Evolutionary conservation across 2,888 invertebrate species (phyloP), one percentile per base, ranked within the genome.

Genomic region (Branchinecta sandiegonensis): DNA sequence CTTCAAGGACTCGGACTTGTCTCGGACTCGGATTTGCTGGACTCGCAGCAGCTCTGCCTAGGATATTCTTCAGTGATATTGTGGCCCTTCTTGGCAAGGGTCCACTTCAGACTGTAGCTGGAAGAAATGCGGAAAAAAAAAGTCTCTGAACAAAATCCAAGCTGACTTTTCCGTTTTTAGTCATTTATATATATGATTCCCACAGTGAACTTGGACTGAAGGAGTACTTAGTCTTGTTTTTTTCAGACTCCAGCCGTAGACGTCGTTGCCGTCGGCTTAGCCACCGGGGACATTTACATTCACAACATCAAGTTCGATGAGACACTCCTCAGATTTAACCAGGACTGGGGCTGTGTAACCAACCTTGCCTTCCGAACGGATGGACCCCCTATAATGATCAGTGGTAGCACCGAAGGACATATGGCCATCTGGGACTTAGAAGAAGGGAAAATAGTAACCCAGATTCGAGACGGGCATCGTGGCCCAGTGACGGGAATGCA

Each of bases 361-460:
- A 83, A 85, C 12, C 83, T 97, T 65, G 83, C 90, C 3, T 97
- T 96, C 76, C 83, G 94, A 73, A 86, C 87, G 67, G 94, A 95
- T 77, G 91, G 87, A 2, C 83, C 83, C 56, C 88, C 92, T 0
- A 84, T 94, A 6, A 88, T 96, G 89, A 86, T 89, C 0, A 87
- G 90, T 6, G 90, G 91, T 0, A 89, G 88, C 76, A 78, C 82
- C 8, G 80, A 83, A 65, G 97, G 99, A 0, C 89, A 93, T 75
- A 83, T 97, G 73, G 90, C 92, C 0, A 83, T 96, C 76, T 99
- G 97, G 97, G 87, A 96, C 79, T 81, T 99, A 65, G 90, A 92
- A 75, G 72, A 70, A 71, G 82, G 82, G 71, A 83, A 86, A 76
- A 82, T 94, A 1, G 82, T 87, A 69, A 88, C 88, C 70, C 94